Base-by-base conservation (phyloP, 2,888 invertebrate species). In the Mythimna pallens region DNA sequence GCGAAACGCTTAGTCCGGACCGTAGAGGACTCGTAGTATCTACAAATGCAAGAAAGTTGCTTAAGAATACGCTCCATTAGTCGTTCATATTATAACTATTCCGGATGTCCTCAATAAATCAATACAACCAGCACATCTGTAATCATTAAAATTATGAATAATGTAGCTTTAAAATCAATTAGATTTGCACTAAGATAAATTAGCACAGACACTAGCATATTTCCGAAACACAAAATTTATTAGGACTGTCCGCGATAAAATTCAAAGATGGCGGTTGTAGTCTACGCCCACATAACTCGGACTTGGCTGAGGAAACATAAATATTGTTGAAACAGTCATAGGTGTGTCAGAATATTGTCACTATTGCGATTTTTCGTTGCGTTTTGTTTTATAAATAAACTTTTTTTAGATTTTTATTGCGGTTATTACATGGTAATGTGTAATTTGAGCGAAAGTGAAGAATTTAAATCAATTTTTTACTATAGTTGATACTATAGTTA, bases 271-370 rank as follows among this genome's bases (percentile, higher is more conserved):
- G 89, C 68, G 63, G 80, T 81, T 73, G 64, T 77, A 86, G 71
- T 64, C 7, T 65, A 86, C 92, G 88, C 92, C 91, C 89, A 92
- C 92, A 71, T 71, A 64, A 83, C 73, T 78, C 71, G 59, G 73
- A 78, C 82, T 94, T 94, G 94, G 93, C 94, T 90, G 78, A 89
- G 91, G 90, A 92, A 92, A 92, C 90, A 93, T 94, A 94, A 94
- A 95, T 94, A 94, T 93, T 90, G 86, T 83, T 86, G 88, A 89
- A 88, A 90, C 89, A 89, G 86, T 91, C 92, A 90, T 91, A 89
- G 90, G 90, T 89, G 89, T 92, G 90, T 89, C 89, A 86, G 87
- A 90, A 90, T 89, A 87, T 89, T 89, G 88, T 89, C 88, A 80
- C 80, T 85, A 84, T 84, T 89, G 82, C 77, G 81, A 73, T 65